phyloP scores from a whole-genome alignment of 2,888 invertebrate species.

The Diaphora mendica region DNA sequence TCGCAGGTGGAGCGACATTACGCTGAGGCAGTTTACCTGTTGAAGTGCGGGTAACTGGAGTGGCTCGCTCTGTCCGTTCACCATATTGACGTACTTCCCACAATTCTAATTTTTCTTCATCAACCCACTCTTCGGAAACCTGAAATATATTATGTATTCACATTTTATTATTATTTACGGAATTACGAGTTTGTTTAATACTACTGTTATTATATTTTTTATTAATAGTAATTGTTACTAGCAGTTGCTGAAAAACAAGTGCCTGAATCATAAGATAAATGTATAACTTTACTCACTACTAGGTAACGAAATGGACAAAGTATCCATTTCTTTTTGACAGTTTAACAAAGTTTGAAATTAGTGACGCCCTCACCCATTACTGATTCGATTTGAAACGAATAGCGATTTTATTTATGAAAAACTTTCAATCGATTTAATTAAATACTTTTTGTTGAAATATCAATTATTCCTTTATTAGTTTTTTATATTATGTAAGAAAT shows the following conservation, averaged over 20 bases:
- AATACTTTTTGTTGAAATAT: no score
- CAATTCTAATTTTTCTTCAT: slow-evolving; percentile 97
- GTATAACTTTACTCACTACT: background rate
- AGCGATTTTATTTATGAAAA: no score
- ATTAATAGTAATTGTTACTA: background rate
- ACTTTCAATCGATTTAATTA: no score
- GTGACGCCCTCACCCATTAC: no score
- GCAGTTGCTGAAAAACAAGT: background rate
- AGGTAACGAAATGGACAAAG: no score
- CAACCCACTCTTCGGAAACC: slow-evolving; percentile 98
- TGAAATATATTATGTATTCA: slow-evolving; percentile 37
- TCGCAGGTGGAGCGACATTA: slow-evolving; percentile 80
- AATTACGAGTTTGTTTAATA: background rate
- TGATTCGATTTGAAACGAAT: no score
- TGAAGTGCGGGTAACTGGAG: slow-evolving; percentile 93
- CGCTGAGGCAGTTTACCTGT: slow-evolving; percentile 89
- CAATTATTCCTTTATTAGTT: no score
- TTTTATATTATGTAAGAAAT: no score
- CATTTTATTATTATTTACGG: background rate
- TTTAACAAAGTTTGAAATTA: no score
- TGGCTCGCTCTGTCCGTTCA: slow-evolving; percentile 90
- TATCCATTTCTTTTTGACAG: no score
- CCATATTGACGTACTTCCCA: slow-evolving; percentile 98
- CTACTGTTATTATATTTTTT: background rate
- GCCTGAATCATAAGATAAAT: background rate